Base-by-base conservation (phyloP, 1,140 invertebrate genomes). In the Colletes gigas region DNA sequence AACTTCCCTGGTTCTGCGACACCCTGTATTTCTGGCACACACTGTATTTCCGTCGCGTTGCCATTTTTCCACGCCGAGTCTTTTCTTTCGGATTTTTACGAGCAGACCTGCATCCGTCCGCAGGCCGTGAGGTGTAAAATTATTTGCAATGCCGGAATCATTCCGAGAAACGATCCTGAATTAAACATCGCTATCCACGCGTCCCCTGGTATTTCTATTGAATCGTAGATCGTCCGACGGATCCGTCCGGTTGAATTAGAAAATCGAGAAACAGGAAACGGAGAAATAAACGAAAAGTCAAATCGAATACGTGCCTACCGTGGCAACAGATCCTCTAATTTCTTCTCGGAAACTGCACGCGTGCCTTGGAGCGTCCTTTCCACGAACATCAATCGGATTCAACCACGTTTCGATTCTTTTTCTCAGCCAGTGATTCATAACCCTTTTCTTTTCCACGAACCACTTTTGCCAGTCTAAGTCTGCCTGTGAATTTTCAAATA, bases 61-160 rank as follows among this genome's bases (percentile, higher is more conserved):
- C 57, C 57, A 17, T 66, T 78, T 75, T 60, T 76, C 9, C 52
- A n/a, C 57, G 57, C 15, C n/a, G 62, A 47, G 44, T 47, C 44
- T 8, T 47, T 47, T 47, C 44, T 8, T 8, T 47, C 44, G 44
- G 44, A 57, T 73, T 73, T 73, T 57, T 73, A 55, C 59, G 8
- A 39, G 9, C 21, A 47, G 44, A 54, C 9, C 44, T 14, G 76
- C 77, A 73, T 79, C 77, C 69, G 77, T 73, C n/a, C n/a, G n/a
- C n/a, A n/a, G n/a, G n/a, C n/a, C n/a, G n/a, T n/a, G 77, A 65
- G 77, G 19, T 66, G 69, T 79, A 73, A 72, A 73, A 79, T 78
- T 78, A 78, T 73, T 73, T 79, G 50, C 77, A 4, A 52, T 62
- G 60, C 50, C 77, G 66, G 77, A 73, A 79, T 79, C 21, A 73